A percentile compares a stretch with the other conserved stretches of the same genome.
phyloP scores from a whole-genome alignment of 37 sponge, comb jelly and placozoan genomes.

The Chondrilla cf. caribensis region DNA sequence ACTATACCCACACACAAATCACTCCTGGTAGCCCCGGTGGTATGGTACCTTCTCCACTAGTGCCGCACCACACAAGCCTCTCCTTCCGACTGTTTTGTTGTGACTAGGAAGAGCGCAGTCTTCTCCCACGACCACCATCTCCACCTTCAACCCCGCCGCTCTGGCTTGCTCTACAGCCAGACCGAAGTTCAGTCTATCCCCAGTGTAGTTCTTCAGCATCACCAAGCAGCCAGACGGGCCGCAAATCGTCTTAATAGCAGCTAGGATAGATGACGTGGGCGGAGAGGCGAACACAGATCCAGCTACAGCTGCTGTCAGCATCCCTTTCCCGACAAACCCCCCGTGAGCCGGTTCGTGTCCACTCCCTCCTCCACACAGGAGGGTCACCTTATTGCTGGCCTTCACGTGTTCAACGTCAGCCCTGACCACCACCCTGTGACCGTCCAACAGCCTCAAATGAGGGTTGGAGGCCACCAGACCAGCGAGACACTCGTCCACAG shows the following conservation, averaged over 20 bases:
- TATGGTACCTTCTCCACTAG: constrained; percentile 95
- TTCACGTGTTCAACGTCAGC: constrained; percentile 44
- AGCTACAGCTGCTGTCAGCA: constrained; percentile 93
- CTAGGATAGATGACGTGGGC: constrained; percentile 70
- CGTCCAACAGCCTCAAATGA: constrained; percentile 57
- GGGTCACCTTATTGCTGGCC: constrained; percentile 56
- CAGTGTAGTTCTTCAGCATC: constrained; percentile 97
- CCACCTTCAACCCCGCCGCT: constrained; percentile 76
- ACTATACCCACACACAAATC: no score
- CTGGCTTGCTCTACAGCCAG: constrained; percentile 87
- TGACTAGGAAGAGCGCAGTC: constrained; percentile 78
- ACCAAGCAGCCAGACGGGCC: constrained; percentile 83
- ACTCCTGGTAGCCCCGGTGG: no score
- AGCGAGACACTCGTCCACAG: constrained; percentile 79
- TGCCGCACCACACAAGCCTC: constrained; percentile 88
- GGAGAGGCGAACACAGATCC: constrained; percentile 95
- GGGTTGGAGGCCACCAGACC: constrained; percentile 75
- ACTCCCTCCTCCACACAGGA: constrained; percentile 95
- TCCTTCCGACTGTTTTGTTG: constrained; percentile 65
- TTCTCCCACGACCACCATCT: constrained; percentile 87
- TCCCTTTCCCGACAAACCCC: constrained; percentile 87
- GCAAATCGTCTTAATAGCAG: constrained; percentile 69
- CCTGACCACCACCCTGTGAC: constrained; percentile 77
- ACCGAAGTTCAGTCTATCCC: constrained; percentile 95
- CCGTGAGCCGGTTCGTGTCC: constrained; percentile 97